Evolutionary conservation across 2,888 invertebrate genomes (phyloP), one percentile per base, ranked within the genome.

Genomic region (Nipponacmea schrenckii): DNA sequence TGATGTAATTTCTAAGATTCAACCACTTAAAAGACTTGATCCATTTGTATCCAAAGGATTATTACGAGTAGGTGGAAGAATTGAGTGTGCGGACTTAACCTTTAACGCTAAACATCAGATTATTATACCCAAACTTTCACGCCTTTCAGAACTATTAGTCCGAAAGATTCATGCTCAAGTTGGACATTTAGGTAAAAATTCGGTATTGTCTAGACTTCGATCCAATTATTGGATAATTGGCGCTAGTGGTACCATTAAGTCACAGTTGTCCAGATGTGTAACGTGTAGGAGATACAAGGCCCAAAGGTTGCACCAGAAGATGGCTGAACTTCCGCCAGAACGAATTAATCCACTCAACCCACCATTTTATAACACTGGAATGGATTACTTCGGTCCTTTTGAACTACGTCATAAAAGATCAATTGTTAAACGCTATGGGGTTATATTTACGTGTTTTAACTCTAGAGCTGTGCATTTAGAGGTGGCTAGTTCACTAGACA

Each of bases 371-470:
- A 74, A 63, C 39, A 64, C 62, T n/a, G 74, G 71, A 17, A 24
- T 68, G 31, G 76, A 75, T 62, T 74, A 70, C 44, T 73, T 75
- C 62, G 74, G 72, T 10, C 70, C 74, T 7, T 76, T 68, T 66
- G 15, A 20, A 17, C 31, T 73, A 12, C 76, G 73, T 63, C 39
- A 67, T 20, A 73, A 73, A 4, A 46, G 73, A 15, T 31, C 44
- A 12, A 56, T 39, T 3, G 56, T 50, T n/a, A 77, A 77, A 31
- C 50, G 75, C 26, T 77, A 77, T 64, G 77, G 73, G 14, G 74
- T 74, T 20, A 69, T 77, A 7, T 77, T 77, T 45, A 77, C 77
- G 8, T 77, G 77, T 46, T 46, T 73, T 10, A 24, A 56, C 48
- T 48, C 62, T 10, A 26, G 75, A 44, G 77, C 75, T 2, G 67